Conservation (phyloP, 2,797 vertebrate species). For the Hephaestus fuliginosus region DNA sequence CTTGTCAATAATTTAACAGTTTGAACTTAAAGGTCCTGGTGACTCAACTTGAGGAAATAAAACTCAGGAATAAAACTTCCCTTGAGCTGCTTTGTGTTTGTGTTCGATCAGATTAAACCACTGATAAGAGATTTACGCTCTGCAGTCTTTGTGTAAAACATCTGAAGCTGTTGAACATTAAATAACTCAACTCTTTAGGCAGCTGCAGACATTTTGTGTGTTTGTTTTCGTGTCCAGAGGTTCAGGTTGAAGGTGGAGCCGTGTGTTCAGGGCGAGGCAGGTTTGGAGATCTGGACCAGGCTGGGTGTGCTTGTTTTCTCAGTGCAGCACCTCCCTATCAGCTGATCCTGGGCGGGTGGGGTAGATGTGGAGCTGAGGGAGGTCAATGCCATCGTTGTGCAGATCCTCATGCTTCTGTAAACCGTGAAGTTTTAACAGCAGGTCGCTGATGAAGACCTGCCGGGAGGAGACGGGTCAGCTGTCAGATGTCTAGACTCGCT, state of each 20-base stretch:
- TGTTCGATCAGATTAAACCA: background rate
- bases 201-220: background rate
- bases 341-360: conserved; percentile 57
- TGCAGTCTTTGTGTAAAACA: background rate
- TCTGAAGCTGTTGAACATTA: background rate
- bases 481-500: too few species aligned
- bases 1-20: background rate
- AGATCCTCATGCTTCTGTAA: conserved; percentile 83
- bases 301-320: background rate
- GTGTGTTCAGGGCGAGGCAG: background rate
- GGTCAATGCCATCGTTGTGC: conserved; percentile 79
- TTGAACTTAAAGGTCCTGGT: background rate
- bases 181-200: background rate
- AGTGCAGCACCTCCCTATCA: conserved; percentile 63
- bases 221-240: background rate
- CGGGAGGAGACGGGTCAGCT: background rate
- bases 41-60: background rate
- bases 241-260: background rate
- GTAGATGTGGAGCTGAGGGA: conserved; percentile 75
- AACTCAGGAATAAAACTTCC: background rate
- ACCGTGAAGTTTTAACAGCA: conserved; percentile 78
- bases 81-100: background rate
- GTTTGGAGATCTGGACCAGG: background rate
- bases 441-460: conserved; percentile 76
- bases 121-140: background rate